Percentiles rank a stretch among this genome's conserved stretches.
Conservation (phyloP, 2,888 invertebrate genomes). For the Xestia rhomboidea region DNA sequence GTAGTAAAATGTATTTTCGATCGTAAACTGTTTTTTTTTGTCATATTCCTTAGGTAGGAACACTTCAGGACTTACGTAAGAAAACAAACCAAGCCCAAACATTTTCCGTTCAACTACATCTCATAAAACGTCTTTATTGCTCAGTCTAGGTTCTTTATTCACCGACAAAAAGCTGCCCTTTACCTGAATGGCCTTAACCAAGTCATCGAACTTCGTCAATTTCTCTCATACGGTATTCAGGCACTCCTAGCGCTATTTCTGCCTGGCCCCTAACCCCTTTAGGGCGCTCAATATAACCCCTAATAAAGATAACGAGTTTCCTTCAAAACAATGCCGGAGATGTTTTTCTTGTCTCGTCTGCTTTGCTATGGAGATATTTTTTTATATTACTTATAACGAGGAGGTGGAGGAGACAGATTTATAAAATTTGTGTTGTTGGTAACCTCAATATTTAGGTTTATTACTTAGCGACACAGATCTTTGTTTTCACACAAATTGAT, state of each 20-base stretch:
- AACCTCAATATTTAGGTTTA: neutral
- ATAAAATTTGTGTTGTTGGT: neutral
- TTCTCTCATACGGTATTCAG: conserved; percentile 29
- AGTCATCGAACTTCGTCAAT: conserved; percentile 55
- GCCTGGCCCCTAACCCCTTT: conserved; percentile 63
- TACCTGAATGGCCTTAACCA: conserved; percentile 33
- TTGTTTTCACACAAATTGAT: neutral
- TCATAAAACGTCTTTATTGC: conserved; percentile 48
- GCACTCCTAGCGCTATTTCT: conserved; percentile 54
- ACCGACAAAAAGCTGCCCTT: conserved; percentile 45
- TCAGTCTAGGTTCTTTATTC: conserved; percentile 48
- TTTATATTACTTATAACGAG: conserved; percentile 28
- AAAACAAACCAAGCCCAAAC: conserved; percentile 15
- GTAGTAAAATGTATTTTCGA: neutral
- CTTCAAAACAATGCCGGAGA: conserved; percentile 71
- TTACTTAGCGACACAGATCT: neutral
- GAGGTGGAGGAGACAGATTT: neutral
- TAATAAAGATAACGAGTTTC: conserved; percentile 77
- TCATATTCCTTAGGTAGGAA: neutral
- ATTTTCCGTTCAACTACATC: conserved; percentile 39
- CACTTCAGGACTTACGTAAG: neutral
- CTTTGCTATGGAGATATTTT: conserved; percentile 39
- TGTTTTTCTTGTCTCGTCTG: conserved; percentile 69
- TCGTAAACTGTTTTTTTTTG: neutral
- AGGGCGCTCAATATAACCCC: conserved; percentile 69